Conservation (phyloP, 2,797 vertebrate species). For the Chiroxiphia lanceolata region DNA sequence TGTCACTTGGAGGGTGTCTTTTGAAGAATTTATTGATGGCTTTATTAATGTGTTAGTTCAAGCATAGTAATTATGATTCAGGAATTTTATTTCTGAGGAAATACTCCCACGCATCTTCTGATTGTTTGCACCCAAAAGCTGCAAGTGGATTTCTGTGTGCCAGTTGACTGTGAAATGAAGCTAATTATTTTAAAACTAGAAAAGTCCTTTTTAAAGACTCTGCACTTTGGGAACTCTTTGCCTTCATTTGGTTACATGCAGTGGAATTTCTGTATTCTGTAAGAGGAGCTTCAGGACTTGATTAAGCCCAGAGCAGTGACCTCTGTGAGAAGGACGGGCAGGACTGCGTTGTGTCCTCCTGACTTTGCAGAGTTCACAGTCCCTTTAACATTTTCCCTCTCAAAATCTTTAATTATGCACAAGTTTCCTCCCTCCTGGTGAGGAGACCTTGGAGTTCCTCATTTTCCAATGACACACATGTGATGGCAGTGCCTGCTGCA, state of each 20-base stretch:
- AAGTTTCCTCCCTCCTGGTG: neutral
- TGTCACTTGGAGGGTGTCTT: neutral
- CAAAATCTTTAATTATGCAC: neutral
- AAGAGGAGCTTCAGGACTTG: neutral
- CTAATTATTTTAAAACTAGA: conserved; percentile 5
- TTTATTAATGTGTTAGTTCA: neutral
- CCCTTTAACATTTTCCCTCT: neutral
- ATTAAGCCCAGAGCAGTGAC: neutral
- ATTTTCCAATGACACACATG: neutral
- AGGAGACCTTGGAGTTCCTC: neutral
- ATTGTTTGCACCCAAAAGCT: neutral
- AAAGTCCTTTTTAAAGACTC: neutral
- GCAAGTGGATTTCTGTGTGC: neutral
- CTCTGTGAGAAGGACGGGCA: neutral
- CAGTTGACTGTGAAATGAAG: conserved; percentile 1
- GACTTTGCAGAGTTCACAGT: neutral
- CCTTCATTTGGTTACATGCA: accelerated
- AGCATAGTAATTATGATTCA: neutral
- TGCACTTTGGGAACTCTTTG: neutral
- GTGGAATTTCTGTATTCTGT: neutral
- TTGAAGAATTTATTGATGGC: neutral
- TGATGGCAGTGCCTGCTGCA: neutral
- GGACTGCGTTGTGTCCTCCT: neutral
- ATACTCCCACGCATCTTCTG: conserved; percentile 18
- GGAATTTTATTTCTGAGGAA: conserved; percentile 53